These are phyloP conservation scores for Mimachlamys varia DNA, from an alignment of 2,888 invertebrate species.

Conservation along the genomic window DNA sequence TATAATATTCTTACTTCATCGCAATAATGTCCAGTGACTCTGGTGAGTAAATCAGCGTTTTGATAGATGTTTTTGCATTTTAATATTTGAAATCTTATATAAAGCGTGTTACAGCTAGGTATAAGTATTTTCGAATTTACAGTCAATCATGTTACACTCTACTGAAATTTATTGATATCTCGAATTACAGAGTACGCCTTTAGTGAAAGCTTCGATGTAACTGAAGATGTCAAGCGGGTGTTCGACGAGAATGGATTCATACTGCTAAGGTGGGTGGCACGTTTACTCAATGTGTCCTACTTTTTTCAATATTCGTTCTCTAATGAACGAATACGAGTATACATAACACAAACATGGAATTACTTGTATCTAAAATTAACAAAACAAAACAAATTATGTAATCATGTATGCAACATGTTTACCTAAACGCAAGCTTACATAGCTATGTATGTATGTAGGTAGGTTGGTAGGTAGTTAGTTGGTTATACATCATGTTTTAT, in stretches of 20 bases:
- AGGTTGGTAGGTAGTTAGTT: too few relatives aligned
- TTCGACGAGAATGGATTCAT: not conserved
- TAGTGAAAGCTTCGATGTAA: not conserved
- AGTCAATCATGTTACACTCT: not conserved
- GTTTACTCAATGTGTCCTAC: not conserved
- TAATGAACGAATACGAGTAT: not conserved
- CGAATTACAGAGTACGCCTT: not conserved
- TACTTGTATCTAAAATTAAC: too few relatives aligned
- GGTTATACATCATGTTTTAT: too few relatives aligned
- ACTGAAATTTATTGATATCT: not conserved
- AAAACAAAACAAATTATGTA: too few relatives aligned
- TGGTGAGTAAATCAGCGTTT: not conserved
- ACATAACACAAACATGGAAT: too few relatives aligned
- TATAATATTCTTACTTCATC: too few relatives aligned
- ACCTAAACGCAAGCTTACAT: too few relatives aligned
- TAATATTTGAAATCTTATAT: not conserved
- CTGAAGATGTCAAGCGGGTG: not conserved
- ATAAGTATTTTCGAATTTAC: not conserved
- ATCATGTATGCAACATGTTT: too few relatives aligned
- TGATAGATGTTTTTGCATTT: not conserved
- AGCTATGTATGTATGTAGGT: too few relatives aligned
- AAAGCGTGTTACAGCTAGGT: not conserved
- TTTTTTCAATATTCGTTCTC: not conserved
- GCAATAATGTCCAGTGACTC: not conserved
- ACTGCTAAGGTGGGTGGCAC: not conserved